phyloP scores from a whole-genome alignment of 2,113 vertebrate species.

The Alces alces region DNA sequence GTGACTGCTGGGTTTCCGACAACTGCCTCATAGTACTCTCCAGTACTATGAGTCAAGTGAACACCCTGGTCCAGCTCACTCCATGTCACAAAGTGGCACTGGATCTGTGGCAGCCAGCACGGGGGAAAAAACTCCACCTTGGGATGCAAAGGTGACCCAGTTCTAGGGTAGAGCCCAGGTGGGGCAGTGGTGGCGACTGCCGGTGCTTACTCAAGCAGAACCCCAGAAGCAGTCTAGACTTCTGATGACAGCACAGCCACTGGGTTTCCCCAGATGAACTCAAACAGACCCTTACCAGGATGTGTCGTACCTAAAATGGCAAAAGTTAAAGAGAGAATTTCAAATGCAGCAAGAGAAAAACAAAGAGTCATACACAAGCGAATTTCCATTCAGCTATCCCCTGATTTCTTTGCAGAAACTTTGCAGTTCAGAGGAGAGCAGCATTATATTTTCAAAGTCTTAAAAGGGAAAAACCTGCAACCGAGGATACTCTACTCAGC shows the following conservation, averaged over 20 bases:
- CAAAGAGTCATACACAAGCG: background rate
- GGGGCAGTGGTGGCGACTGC: background rate
- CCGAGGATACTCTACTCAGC: background rate
- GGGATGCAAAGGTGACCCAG: background rate
- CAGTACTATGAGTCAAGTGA: background rate
- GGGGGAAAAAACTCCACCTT: background rate
- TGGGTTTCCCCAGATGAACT: background rate
- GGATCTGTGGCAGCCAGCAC: background rate
- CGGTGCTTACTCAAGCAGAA: background rate
- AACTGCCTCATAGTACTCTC: background rate
- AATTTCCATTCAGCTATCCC: background rate
- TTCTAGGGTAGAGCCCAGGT: background rate
- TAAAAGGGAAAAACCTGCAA: background rate
- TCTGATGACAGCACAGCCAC: background rate
- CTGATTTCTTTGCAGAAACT: background rate
- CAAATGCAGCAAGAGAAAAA: background rate
- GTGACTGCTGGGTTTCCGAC: background rate
- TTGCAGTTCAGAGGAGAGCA: background rate
- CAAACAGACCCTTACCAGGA: background rate
- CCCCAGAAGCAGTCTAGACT: background rate
- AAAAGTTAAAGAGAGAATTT: background rate
- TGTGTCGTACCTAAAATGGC: background rate
- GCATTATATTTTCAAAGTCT: background rate
- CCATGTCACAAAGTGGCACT: background rate
- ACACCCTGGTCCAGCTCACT: background rate